These are phyloP conservation scores for Eubasilissa splendida DNA, from an alignment of 2,888 invertebrate species.

Conservation along the genomic window DNA sequence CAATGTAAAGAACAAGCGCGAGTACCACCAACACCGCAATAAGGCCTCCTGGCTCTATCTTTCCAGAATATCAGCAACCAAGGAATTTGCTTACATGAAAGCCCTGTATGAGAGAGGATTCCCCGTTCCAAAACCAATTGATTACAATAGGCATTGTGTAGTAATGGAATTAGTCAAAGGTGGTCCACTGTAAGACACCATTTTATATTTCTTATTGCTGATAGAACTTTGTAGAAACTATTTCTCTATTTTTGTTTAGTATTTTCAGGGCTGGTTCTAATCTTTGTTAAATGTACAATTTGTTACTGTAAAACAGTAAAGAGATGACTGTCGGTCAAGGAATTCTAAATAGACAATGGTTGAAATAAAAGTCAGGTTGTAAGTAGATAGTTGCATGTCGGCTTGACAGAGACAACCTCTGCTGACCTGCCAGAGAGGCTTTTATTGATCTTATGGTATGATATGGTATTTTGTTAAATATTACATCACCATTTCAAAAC, in stretches of 20 bases:
- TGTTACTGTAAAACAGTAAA: too few relatives aligned
- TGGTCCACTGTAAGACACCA: constrained; percentile 80
- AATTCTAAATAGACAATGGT: too few relatives aligned
- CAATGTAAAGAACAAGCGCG: constrained; percentile 95
- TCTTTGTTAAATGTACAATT: too few relatives aligned
- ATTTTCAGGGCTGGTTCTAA: too few relatives aligned
- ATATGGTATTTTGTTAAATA: too few relatives aligned
- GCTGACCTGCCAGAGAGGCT: too few relatives aligned
- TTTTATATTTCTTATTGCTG: background rate
- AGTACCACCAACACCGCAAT: constrained; percentile 94
- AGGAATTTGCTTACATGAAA: constrained; percentile 98
- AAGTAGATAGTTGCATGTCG: too few relatives aligned
- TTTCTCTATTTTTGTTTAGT: background rate
- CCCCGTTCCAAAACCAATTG: constrained; percentile 95
- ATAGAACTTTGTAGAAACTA: background rate
- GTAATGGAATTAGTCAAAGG: constrained; percentile 95
- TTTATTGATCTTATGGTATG: too few relatives aligned
- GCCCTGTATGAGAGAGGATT: constrained; percentile 92
- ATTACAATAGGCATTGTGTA: constrained; percentile 95
- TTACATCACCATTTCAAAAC: too few relatives aligned
- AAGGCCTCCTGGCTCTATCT: constrained; percentile 96
- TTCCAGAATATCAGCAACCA: constrained; percentile 95
- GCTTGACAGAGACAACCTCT: too few relatives aligned
- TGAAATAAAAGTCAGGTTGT: too few relatives aligned
- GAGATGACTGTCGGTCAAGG: too few relatives aligned